Evolutionary conservation across 2,888 invertebrate genomes (phyloP), one percentile per base, ranked within the genome.

Genomic region (Lochmaea crataegi): DNA sequence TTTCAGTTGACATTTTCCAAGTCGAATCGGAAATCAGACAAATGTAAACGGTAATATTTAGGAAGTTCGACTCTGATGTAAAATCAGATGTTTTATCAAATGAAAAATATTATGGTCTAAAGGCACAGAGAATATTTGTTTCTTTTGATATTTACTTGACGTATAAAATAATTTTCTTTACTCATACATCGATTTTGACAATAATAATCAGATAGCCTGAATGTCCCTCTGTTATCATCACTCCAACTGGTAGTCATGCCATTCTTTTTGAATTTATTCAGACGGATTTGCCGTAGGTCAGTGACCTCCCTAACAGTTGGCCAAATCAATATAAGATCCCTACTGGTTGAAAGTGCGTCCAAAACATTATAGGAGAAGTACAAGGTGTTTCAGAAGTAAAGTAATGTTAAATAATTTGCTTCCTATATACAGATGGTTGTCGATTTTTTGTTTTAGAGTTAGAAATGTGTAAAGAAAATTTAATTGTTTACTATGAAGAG

Each of bases 181-280:
- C n/a, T 53, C 3, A 53, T 45, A 14, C 42, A 45, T 53, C 18
- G 16, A 53, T 53, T 53, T 53, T 53, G 53, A 53, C 53, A 10
- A 51, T 51, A 45, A n/a, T n/a, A 63, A 63, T 18, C 42, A 63
- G 61, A 63, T 63, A 63, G 61, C 16, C 60, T 41, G 16, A 63
- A 63, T 42, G 61, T 42, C 41, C n/a, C 41, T 42, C 61, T 18
- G 56, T 71, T 74, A 71, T 74, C 74, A 74, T 48, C 58, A 72
- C 64, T 56, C 71, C 57, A 67, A 72, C 67, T 67, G 53, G 66
- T 78, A 80, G 78, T 80, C 80, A 80, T 80, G 80, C 82, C 72
- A 82, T 82, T 82, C 82, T 82, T 81, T 80, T 78, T 76, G 80
- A 82, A 82, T 80, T 82, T 83, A 83, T 82, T 82, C 82, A 82